Percentiles rank a stretch among this genome's conserved stretches.
Conservation (phyloP, 2,888 invertebrate species). For the Synanthedon tipuliformis region DNA sequence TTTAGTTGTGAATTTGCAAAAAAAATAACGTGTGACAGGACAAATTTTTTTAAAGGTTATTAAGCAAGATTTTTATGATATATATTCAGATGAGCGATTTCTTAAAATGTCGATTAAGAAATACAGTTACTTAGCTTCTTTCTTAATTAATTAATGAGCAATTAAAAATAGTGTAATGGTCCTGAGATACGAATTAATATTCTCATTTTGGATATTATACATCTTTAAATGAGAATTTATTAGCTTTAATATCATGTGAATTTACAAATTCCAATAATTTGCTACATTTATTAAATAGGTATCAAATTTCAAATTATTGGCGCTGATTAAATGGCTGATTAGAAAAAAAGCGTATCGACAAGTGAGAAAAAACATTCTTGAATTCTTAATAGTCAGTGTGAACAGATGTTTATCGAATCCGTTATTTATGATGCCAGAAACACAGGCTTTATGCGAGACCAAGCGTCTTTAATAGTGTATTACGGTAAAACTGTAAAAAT, state of each 20-base stretch:
- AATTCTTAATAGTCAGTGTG: constrained; percentile 1
- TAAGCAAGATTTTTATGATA: not conserved
- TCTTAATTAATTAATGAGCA: not conserved
- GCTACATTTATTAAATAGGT: not conserved
- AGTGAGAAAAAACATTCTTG: not conserved
- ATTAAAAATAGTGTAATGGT: not conserved
- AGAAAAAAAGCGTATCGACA: not conserved
- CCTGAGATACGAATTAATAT: constrained; percentile 2
- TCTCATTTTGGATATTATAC: not conserved
- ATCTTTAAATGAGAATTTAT: not conserved
- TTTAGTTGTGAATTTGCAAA: not conserved
- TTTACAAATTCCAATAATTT: not conserved
- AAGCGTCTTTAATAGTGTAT: constrained; percentile 10
- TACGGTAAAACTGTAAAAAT: constrained; percentile 22
- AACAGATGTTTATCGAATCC: constrained; percentile 7
- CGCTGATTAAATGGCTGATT: not conserved
- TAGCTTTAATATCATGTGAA: not conserved
- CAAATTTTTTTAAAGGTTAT: not conserved
- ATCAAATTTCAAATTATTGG: not conserved
- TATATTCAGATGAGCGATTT: not conserved
- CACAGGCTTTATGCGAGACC: constrained; percentile 9
- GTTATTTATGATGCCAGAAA: constrained; percentile 14
- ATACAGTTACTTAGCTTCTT: not conserved
- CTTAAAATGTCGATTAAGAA: not conserved
- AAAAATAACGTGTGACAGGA: not conserved